Evolutionary conservation across 2,113 vertebrate species (phyloP).

Genomic region (Oryzias javanicus): DNA sequence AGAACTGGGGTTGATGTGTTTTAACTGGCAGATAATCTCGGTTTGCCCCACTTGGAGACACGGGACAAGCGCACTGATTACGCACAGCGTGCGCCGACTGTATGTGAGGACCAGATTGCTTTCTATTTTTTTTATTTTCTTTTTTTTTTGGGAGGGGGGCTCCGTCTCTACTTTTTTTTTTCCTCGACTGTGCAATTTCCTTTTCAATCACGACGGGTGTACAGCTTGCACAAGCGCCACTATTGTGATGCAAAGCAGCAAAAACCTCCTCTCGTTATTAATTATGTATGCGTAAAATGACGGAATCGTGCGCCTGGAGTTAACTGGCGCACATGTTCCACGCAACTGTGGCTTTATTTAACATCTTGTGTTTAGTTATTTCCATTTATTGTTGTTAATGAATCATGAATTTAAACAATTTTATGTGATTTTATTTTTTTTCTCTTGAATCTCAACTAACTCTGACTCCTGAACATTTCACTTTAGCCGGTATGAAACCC

Average conservation of each 20-base stretch:
- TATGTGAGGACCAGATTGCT: constrained; percentile 78
- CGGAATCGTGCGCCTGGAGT: constrained; percentile 73
- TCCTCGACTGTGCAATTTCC: constrained; percentile 82
- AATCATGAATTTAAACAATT: too few species aligned
- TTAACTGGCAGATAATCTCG: constrained; percentile 54
- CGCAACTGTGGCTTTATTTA: not conserved
- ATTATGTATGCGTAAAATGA: constrained; percentile 72
- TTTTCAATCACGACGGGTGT: constrained; percentile 78
- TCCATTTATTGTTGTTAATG: not conserved
- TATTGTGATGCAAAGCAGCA: constrained; percentile 76
- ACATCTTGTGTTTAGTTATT: constrained; percentile 2
- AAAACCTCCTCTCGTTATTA: constrained; percentile 67
- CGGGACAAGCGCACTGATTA: constrained; percentile 58
- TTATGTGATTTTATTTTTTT: too few species aligned
- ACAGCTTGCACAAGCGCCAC: constrained; percentile 59
- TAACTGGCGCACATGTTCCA: constrained; percentile 48
- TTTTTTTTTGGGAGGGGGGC: constrained; percentile 35
- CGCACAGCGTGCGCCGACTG: constrained; percentile 79
- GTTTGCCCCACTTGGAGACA: constrained; percentile 59
- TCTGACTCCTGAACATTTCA: not conserved
- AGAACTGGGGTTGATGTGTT: constrained; percentile 31
- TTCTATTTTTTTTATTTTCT: too few species aligned
- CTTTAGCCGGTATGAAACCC: constrained; percentile 22
- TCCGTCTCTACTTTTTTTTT: constrained; percentile 6
- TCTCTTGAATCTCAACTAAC: not conserved